Evolutionary conservation across 2,797 vertebrate species (phyloP), one percentile per base, ranked within the genome.

Genomic region (Onychomys leucogaster): DNA sequence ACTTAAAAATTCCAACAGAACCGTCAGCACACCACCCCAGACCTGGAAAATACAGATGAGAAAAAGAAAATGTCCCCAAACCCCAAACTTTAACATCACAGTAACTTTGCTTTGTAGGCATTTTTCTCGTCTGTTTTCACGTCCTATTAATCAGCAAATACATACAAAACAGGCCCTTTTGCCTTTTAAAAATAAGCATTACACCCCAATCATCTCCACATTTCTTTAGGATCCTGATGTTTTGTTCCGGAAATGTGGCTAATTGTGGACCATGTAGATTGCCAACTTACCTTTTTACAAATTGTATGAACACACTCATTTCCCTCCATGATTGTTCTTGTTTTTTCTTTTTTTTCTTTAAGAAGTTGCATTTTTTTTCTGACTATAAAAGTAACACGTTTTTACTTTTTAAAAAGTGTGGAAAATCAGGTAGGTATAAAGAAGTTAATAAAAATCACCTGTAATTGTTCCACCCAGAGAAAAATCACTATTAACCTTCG

Each of bases 381-480:
- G 80, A 93, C 95, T 78, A 84, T 92, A 85, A 95, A 95, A 90
- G 34, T 95, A 80, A 67, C 37, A 87, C 82, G 13, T 85, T 93
- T 84, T 57, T 55, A 71, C 91, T 85, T 95, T 89, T 96, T 59
- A 9, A 34, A 37, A 95, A 92, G 67, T 80, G 61, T 94, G 85
- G 96, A 92, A 94, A 97, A 95, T 80, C 43, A 2, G 23, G 82
- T 83, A 78, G 80, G 61, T 91, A 94, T 93, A 94, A 94, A 94
- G 75, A 83, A 91, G 85, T 92, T 97, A 96, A 96, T 97, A 96
- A 95, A 97, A 94, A 59, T 98, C 90, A 86, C 76, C 89, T 82
- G 65, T 85, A 87, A 97, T 90, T 96, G 93, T 95, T 90, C 57
- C 52, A 77, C 37, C 84, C 82, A 25, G 83, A 90, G 75, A 95